phyloP scores from a whole-genome alignment of 2,888 invertebrate species.

The Slavum lentiscoides region DNA sequence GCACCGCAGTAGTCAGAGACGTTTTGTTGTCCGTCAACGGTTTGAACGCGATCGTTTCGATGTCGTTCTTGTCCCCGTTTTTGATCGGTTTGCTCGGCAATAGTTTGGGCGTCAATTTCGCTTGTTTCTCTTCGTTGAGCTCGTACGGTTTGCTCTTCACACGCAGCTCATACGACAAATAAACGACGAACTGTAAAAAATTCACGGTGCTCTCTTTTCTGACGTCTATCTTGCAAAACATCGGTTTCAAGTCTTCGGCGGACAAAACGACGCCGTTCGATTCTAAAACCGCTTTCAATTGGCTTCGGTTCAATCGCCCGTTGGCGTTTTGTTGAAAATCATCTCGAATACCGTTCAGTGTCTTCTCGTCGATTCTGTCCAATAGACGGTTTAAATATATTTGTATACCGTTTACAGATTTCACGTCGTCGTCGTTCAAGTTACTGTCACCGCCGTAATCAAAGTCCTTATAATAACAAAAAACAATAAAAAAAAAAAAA shows the following conservation, averaged over 20 bases:
- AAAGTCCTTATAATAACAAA: no score
- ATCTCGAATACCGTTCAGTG: background rate
- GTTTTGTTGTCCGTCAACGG: background rate
- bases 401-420: background rate
- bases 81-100: background rate
- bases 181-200: slow-evolving; percentile 21
- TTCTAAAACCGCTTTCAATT: slow-evolving; percentile 4
- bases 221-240: slow-evolving; percentile 30
- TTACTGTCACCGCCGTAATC: background rate
- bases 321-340: background rate
- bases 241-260: background rate
- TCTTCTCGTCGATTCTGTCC: background rate
- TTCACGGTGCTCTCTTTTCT: slow-evolving; percentile 11
- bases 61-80: background rate
- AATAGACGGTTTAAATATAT: slow-evolving; percentile 7
- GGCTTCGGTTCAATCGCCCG: background rate
- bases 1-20: no score
- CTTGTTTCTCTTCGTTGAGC: background rate
- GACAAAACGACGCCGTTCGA: slow-evolving; percentile 5
- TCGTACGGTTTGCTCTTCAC: background rate
- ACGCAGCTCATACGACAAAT: background rate
- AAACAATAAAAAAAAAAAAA: no score
- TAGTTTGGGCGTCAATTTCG: background rate
- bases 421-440: background rate
- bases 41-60: background rate